Conservation (phyloP, 2,888 invertebrate genomes). For the Anticlea derivata region DNA sequence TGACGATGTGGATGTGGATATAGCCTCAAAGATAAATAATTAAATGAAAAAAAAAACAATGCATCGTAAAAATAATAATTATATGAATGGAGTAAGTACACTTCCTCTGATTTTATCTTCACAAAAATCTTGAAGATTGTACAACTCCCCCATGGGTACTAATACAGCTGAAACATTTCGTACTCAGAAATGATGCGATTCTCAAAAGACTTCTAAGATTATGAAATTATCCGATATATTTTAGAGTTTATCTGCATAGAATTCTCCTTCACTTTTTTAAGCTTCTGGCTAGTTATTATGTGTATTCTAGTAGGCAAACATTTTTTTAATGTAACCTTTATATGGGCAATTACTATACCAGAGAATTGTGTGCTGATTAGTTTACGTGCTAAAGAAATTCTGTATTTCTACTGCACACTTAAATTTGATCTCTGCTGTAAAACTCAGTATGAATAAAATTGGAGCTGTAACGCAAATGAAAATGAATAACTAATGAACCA, state of each 20-base stretch:
- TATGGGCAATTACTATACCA: no score
- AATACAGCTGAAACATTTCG: constrained; percentile 65
- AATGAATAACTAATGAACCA: constrained; percentile 74
- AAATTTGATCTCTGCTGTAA: constrained; percentile 58
- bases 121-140: constrained; percentile 33
- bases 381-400: constrained; percentile 34
- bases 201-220: constrained; percentile 46
- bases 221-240: constrained; percentile 15
- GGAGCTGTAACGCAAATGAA: constrained; percentile 64
- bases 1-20: no score
- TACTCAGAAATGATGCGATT: constrained; percentile 57
- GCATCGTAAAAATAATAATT: constrained; percentile 6
- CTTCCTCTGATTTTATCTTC: constrained; percentile 23
- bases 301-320: no score
- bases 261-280: not conserved
- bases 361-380: constrained; percentile 40
- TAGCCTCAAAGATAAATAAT: no score
- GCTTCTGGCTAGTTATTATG: no score
- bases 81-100: constrained; percentile 29
- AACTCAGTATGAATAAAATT: constrained; percentile 54
- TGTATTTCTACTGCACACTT: constrained; percentile 29
- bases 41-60: no score
- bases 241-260: not conserved
- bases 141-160: constrained; percentile 55
- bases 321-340: no score